Evolutionary conservation across 2,113 vertebrate genomes (phyloP).

Genomic region (Ceuthmochares aereus): DNA sequence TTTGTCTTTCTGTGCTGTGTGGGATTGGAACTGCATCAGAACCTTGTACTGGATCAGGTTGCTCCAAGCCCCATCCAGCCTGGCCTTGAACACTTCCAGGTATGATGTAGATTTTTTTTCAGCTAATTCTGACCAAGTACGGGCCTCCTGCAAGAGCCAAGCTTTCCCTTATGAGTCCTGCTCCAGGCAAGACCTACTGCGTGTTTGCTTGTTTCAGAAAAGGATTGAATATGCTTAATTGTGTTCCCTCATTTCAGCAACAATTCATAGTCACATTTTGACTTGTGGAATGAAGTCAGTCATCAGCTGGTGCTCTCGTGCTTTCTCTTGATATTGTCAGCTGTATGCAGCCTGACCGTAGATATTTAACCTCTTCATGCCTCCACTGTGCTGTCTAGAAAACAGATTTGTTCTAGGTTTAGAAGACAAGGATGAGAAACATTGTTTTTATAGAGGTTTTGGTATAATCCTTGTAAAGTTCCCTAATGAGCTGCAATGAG

Average conservation of each 20-base stretch:
- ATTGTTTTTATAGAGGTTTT: background rate
- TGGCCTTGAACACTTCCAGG: no score
- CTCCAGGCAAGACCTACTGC: background rate
- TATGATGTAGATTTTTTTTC: no score
- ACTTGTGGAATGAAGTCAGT: background rate
- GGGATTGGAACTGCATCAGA: no score
- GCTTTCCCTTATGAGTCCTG: background rate
- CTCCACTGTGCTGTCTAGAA: background rate
- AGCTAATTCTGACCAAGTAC: background rate
- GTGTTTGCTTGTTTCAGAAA: background rate
- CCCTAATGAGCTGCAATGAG: background rate
- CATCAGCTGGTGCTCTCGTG: background rate
- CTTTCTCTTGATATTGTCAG: background rate
- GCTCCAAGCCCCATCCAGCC: no score
- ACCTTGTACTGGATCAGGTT: no score
- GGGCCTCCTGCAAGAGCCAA: background rate
- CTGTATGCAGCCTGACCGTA: background rate
- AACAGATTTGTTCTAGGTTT: background rate
- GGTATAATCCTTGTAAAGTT: background rate
- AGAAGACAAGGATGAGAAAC: background rate
- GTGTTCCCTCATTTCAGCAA: background rate
- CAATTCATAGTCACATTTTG: background rate
- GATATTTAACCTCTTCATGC: background rate
- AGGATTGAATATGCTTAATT: background rate
- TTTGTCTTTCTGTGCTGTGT: no score